Evolutionary conservation across 1,140 invertebrate genomes (phyloP).

Genomic region (Amphibalanus amphitrite): DNA sequence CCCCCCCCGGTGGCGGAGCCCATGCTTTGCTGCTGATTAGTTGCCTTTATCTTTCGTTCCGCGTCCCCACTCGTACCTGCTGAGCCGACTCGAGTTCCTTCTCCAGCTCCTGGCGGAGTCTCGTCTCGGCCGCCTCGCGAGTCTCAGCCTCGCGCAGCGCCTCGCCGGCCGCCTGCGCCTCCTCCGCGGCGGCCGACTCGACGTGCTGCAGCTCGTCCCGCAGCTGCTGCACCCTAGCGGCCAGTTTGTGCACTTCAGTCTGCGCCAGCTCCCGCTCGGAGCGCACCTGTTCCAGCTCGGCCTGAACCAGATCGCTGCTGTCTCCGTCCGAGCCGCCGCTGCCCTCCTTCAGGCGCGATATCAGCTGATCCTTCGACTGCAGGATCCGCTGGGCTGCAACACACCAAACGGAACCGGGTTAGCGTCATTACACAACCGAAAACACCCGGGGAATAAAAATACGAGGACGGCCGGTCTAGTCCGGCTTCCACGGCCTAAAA

Average conservation of each 20-base stretch:
- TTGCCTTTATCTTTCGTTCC: no score
- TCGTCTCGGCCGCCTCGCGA: conserved; percentile 23
- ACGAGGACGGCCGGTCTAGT: no score
- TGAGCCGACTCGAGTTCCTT: conserved; percentile 22
- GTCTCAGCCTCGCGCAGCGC: conserved; percentile 22
- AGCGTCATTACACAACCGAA: no score
- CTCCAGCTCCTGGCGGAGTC: conserved; percentile 14
- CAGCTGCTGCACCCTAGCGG: conserved; percentile 33
- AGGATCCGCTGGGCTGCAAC: conserved; percentile 45
- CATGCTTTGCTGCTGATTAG: no score
- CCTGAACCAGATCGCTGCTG: conserved; percentile 20
- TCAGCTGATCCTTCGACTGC: conserved; percentile 56
- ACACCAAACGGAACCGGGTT: no score
- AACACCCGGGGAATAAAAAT: no score
- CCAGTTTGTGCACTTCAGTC: conserved; percentile 38
- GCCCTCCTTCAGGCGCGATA: conserved; percentile 40
- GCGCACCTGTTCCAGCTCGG: conserved; percentile 32
- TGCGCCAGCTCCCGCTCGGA: conserved; percentile 41
- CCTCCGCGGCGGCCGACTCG: conserved; percentile 27
- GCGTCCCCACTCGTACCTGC: conserved; percentile 25
- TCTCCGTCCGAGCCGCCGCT: conserved; percentile 25
- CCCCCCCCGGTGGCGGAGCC: no score
- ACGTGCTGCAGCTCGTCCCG: conserved; percentile 36
- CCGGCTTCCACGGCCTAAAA: no score
- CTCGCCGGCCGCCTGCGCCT: conserved; percentile 10